Base-by-base conservation (phyloP, 2,113 vertebrate species). In the Lagopus leucura region DNA sequence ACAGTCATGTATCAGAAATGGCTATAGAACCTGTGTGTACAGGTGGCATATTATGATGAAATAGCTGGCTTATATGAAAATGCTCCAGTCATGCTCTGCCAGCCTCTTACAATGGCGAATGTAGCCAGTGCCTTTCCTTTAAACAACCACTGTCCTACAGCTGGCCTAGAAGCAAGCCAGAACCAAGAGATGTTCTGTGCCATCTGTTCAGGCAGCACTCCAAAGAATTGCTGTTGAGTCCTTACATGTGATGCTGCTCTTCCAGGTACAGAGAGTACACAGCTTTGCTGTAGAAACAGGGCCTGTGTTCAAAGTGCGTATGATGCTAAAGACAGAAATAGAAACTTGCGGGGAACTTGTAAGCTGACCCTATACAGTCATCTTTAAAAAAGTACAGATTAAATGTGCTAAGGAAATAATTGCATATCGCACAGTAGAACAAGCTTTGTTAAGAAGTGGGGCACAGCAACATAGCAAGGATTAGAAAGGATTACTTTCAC, bases 201-300 rank as follows among this genome's bases (percentile, higher is more conserved):
- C 1, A 0, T 2, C 11, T 6, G 24, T 3, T 47, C 42, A 34
- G 77, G 34, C 32, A 63, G 30, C 47, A 48, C 43, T 11, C 61
- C 38, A 38, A 1, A 6, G 7, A 8, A 6, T 0, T 32, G 4
- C 13, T 8, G 4, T 3, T 28, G 14, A 28, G 5, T 32, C 72
- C 57, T 57, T 0, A 11, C 25, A n/a, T 4, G 64, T 1, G 0
- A 2, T 1, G 14, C 0, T 2, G 69, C 27, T 5, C 11, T 43
- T 11, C 66, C 91, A 61, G 67, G 34, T 20, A 19, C 17, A 65
- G 7, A 22, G 43, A 48, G 38, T 0, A 1, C 5, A 3, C 15
- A 12, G 63, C 25, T 10, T 28, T 0, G 2, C 50, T 64, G 81
- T n/a, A 43, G n/a, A n/a, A 20, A n/a, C 21, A 17, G 13, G 5